These are phyloP conservation scores for Plutomurus gul DNA, from an alignment of 1,140 invertebrate species.

Conservation along the genomic window DNA sequence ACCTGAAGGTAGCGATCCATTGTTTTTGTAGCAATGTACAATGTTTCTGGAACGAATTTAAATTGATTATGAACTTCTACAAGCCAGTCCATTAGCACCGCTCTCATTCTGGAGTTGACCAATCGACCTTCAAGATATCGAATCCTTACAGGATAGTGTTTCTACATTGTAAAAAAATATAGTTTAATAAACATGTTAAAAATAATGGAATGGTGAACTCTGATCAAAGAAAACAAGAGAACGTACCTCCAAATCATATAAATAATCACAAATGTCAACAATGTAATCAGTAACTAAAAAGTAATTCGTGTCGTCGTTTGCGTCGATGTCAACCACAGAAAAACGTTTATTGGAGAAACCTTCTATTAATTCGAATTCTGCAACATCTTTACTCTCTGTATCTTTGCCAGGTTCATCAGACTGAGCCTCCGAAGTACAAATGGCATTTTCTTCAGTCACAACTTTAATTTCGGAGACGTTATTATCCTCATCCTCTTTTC, in stretches of 20 bases:
- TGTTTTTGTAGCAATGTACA: constrained; percentile 84
- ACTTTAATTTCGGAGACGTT: no score
- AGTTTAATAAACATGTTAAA: constrained; percentile 26
- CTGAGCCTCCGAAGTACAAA: no score
- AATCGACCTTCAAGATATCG: constrained; percentile 69
- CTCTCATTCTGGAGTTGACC: constrained; percentile 82
- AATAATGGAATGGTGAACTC: not conserved
- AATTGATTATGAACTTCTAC: constrained; percentile 91
- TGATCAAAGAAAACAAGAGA: no score
- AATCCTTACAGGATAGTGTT: constrained; percentile 64
- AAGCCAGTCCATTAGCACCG: constrained; percentile 89
- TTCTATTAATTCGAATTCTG: constrained; percentile 54
- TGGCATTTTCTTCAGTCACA: no score
- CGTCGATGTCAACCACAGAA: constrained; percentile 69
- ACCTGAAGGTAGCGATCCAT: constrained; percentile 91
- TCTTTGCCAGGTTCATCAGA: no score
- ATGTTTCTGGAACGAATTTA: constrained; percentile 83
- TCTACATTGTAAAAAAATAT: constrained; percentile 55
- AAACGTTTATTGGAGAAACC: not conserved
- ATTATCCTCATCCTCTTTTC: no score
- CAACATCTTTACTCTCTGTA: not conserved
- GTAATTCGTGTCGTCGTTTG: constrained; percentile 73
- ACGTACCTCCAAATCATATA: constrained; percentile 70
- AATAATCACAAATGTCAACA: constrained; percentile 82
- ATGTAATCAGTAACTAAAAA: constrained; percentile 79